Evolutionary conservation across 1,140 invertebrate species (phyloP).

Genomic region (Druon quercuslanigerum): DNA sequence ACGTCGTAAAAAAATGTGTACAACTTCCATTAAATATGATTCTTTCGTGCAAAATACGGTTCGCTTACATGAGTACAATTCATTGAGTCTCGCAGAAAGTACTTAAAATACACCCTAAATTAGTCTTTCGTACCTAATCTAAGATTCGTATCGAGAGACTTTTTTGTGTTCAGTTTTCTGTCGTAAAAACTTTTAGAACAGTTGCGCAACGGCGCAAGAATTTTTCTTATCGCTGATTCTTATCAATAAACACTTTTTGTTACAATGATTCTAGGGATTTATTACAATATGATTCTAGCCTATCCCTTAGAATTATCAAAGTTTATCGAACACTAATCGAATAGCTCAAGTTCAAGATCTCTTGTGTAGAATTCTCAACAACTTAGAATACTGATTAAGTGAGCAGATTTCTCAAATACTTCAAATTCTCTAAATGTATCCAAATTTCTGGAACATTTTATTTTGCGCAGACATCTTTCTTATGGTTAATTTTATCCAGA

Average conservation of each 20-base stretch:
- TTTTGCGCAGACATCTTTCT: not conserved
- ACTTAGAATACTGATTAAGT: constrained; percentile 28
- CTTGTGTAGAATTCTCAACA: not conserved
- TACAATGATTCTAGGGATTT: not conserved
- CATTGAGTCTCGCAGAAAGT: constrained; percentile 58
- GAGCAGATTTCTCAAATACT: constrained; percentile 31
- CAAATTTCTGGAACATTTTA: not conserved
- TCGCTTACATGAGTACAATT: constrained; percentile 55
- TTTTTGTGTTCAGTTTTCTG: not conserved
- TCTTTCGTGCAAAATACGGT: constrained; percentile 53
- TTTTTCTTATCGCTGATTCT: not conserved
- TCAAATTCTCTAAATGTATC: constrained; percentile 9
- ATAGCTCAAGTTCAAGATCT: constrained; percentile 11
- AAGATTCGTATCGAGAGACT: constrained; percentile 55
- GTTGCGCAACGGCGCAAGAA: not conserved
- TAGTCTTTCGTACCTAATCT: constrained; percentile 63
- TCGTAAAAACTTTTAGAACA: too few species aligned
- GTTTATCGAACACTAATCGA: constrained; percentile 19
- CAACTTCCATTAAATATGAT: constrained; percentile 62
- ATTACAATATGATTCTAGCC: too few species aligned
- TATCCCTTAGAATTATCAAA: not conserved
- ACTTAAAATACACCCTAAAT: constrained; percentile 71
- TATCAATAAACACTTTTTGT: constrained; percentile 1
- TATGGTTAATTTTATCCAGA: constrained; percentile 4
- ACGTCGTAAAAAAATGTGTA: constrained; percentile 56